phyloP scores from a whole-genome alignment of 2,888 invertebrate species.

The Oscheius sp. region DNA sequence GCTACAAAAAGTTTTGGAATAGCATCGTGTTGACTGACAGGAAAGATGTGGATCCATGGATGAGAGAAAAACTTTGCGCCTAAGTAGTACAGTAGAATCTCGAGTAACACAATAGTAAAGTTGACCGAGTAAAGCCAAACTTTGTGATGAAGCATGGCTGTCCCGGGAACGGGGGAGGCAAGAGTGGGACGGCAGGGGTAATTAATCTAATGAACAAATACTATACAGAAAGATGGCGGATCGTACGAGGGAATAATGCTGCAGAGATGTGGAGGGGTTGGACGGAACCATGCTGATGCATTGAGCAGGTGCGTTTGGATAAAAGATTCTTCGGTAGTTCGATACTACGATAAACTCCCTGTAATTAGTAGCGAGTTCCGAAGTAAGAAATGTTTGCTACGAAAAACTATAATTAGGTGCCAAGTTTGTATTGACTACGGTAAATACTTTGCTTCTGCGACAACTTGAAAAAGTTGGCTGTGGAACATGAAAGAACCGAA shows the following conservation, averaged over 20 bases:
- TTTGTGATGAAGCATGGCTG: slow-evolving; percentile 28
- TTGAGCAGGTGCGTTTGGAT: slow-evolving; percentile 78
- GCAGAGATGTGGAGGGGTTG: slow-evolving; percentile 87
- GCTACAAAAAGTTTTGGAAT: slow-evolving; percentile 2
- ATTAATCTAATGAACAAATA: slow-evolving; percentile 6
- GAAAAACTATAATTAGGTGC: no score
- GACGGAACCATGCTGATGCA: slow-evolving; percentile 89
- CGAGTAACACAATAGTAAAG: not conserved
- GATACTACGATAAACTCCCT: not conserved
- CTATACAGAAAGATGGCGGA: slow-evolving; percentile 83
- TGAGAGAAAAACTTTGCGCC: slow-evolving; percentile 5
- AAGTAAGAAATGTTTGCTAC: not conserved
- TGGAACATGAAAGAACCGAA: no score
- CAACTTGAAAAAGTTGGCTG: no score
- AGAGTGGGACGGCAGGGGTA: slow-evolving; percentile 33
- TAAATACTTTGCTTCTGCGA: no score
- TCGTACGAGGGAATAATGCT: slow-evolving; percentile 81
- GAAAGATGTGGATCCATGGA: slow-evolving; percentile 13
- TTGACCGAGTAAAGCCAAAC: slow-evolving; percentile 39
- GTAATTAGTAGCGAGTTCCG: not conserved
- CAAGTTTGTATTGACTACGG: no score
- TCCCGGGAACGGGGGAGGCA: not conserved
- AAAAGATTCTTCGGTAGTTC: not conserved
- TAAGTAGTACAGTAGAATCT: not conserved
- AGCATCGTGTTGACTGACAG: slow-evolving; percentile 1